Evolutionary conservation across 2,797 vertebrate genomes (phyloP), one percentile per base, ranked within the genome.

Genomic region (Eurystomus glaucurus): DNA sequence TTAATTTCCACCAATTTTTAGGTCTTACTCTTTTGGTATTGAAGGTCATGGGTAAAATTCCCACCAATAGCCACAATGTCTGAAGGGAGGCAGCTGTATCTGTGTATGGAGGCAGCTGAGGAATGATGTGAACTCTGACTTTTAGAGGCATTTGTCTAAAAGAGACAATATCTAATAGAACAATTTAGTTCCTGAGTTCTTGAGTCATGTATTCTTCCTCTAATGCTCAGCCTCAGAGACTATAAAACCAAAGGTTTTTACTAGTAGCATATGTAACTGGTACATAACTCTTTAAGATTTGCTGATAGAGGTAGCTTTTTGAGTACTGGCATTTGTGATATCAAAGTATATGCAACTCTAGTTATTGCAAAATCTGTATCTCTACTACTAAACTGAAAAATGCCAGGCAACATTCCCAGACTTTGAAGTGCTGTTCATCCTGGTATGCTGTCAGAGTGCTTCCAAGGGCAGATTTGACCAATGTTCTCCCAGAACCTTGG

Each of bases 81-180:
- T 65, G 55, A 69, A 84, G 51, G 35, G n/a, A 70, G 11, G 23
- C 25, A 77, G 31, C 20, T 25, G 10, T 26, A 43, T 17, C 62
- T 22, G 14, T 35, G 23, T 17, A 28, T 15, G 33, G 43, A 95
- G 31, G 48, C 35, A 91, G 16, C 29, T 26, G n/a, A 61, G 52
- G 23, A 77, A 58, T 0, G 0, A 21, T n/a, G n/a, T 41, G 19
- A 85, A 51, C 14, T 90, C 14, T 26, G 75, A 7, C 22, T 91
- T 82, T 78, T 57, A 82, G 45, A 90, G 11, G 9, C 5, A 39
- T 52, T 80, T 75, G 14, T 78, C 28, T 52, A 31, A 78, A 94
- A 68, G 12, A 21, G 15, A 13, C 20, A 71, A 39, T 23, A 65
- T 14, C 26, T 52, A 64, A 48, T 3, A 45, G 26, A 84, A 31